Evolutionary conservation across 2,888 invertebrate genomes (phyloP).

Genomic region (Lasioglossum lativentre): DNA sequence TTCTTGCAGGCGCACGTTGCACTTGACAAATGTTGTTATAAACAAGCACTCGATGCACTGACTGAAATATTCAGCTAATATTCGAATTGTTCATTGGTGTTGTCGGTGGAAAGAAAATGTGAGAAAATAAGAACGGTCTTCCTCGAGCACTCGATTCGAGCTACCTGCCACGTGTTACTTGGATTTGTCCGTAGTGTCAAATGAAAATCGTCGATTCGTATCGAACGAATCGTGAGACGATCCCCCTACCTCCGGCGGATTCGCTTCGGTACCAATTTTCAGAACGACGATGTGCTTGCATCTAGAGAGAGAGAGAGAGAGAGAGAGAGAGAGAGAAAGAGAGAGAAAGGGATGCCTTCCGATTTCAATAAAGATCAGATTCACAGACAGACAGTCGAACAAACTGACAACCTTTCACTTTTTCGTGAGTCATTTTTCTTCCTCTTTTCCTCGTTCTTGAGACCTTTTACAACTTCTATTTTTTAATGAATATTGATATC

Average conservation of each 20-base stretch:
- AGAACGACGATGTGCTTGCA: constrained; percentile 11
- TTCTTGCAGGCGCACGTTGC: not conserved
- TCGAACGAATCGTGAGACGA: constrained; percentile 34
- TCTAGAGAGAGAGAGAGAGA: not conserved
- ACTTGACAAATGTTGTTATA: not conserved
- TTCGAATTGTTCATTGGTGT: not conserved
- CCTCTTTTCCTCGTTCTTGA: constrained; percentile 26
- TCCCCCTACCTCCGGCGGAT: constrained; percentile 24
- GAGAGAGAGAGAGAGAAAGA: not conserved
- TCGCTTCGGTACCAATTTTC: constrained; percentile 35
- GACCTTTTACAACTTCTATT: constrained; percentile 20
- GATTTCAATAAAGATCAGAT: constrained; percentile 71
- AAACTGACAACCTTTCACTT: constrained; percentile 82
- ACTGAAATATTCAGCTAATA: too few species aligned
- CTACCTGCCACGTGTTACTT: not conserved
- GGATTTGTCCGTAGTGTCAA: constrained; percentile 42
- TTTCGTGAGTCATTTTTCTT: constrained; percentile 73
- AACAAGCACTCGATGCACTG: not conserved
- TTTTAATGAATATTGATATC: not conserved
- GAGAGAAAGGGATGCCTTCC: constrained; percentile 28
- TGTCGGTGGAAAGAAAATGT: not conserved
- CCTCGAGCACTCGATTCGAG: not conserved
- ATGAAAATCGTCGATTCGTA: constrained; percentile 63
- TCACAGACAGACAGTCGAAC: constrained; percentile 16
- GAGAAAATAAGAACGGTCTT: not conserved